phyloP scores from a whole-genome alignment of 1,140 invertebrate species.

The Platyura marginata region DNA sequence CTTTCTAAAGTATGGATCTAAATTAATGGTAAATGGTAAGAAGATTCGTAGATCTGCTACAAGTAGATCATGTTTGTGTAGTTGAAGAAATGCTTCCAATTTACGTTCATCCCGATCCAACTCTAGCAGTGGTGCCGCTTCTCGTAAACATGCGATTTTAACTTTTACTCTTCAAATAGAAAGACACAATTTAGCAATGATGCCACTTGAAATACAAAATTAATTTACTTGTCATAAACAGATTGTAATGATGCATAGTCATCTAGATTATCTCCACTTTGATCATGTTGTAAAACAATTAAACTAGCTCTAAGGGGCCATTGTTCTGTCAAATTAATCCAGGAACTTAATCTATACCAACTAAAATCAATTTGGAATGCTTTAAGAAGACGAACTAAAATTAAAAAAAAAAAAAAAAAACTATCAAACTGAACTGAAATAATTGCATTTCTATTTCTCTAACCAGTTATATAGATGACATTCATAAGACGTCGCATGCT shows the following conservation, averaged over 20 bases:
- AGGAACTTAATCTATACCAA: constrained; percentile 92
- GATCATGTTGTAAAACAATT: constrained; percentile 89
- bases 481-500: constrained; percentile 95
- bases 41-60: constrained; percentile 85
- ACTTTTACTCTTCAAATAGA: constrained; percentile 43
- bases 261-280: constrained; percentile 70
- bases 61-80: constrained; percentile 62
- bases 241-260: constrained; percentile 69
- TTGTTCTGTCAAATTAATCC: constrained; percentile 97
- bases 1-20: constrained; percentile 91
- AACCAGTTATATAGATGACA: constrained; percentile 89
- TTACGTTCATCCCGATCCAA: constrained; percentile 88
- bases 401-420: no score
- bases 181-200: constrained; percentile 1
- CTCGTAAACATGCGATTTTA: constrained; percentile 65
- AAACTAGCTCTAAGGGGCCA: constrained; percentile 96
- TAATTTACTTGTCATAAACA: constrained; percentile 74
- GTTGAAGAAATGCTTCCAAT: constrained; percentile 78
- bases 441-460: constrained; percentile 4
- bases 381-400: constrained; percentile 73
- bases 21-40: constrained; percentile 88
- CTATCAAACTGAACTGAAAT: constrained; percentile 3
- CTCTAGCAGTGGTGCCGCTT: constrained; percentile 74
- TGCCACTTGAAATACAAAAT: neutral
- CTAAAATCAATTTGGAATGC: constrained; percentile 98